Conservation (phyloP, 1,140 invertebrate genomes). For the Danaus plexippus region DNA sequence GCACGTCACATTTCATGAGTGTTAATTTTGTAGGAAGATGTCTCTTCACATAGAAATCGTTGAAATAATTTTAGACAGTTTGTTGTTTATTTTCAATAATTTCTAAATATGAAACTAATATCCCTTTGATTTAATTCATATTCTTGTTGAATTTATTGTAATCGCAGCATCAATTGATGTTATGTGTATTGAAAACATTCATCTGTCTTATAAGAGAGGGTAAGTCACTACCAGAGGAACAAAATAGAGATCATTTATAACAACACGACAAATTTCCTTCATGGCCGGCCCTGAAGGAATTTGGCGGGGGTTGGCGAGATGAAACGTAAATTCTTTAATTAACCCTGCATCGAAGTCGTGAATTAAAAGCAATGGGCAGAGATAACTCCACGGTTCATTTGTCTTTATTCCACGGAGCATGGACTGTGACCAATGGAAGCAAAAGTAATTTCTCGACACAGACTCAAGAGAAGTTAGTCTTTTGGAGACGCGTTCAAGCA, state of each 20-base stretch:
- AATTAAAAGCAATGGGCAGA: slow-evolving; percentile 48
- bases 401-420: slow-evolving; percentile 38
- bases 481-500: neutral
- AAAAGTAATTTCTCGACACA: slow-evolving; percentile 23
- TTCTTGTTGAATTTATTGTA: too few species aligned
- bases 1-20: too few species aligned
- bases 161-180: too few species aligned
- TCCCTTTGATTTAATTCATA: too few species aligned
- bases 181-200: too few species aligned
- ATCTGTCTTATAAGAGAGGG: too few species aligned
- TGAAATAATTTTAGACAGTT: too few species aligned
- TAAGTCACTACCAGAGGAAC: too few species aligned
- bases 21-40: too few species aligned
- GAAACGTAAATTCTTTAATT: slow-evolving; percentile 47
- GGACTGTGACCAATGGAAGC: slow-evolving; percentile 18
- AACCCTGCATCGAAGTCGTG: slow-evolving; percentile 36
- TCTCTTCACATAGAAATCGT: neutral
- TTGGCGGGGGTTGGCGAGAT: neutral
- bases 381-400: slow-evolving; percentile 42
- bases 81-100: too few species aligned
- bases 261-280: slow-evolving; percentile 39
- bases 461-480: slow-evolving; percentile 12
- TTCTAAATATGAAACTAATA: too few species aligned
- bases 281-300: slow-evolving; percentile 15
- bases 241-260: slow-evolving; percentile 31